Evolutionary conservation across 2,888 invertebrate genomes (phyloP).

Genomic region (Notodonta dromedarius): DNA sequence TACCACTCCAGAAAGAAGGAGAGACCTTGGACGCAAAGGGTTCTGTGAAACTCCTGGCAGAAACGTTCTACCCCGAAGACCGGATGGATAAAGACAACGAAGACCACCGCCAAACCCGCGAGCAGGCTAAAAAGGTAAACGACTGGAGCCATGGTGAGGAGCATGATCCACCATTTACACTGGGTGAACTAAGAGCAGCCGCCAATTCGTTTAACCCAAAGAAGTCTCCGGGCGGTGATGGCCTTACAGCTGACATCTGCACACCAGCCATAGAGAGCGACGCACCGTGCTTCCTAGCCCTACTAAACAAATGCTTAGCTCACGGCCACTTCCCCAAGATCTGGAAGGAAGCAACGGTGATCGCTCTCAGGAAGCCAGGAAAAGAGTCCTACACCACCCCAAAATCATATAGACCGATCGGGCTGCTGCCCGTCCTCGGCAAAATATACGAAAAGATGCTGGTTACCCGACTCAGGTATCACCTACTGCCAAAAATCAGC

Average conservation of each 20-base stretch:
- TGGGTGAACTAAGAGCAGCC: constrained; percentile 12
- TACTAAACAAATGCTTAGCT: neutral
- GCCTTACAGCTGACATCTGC: too few species aligned
- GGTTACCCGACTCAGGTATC: too few species aligned
- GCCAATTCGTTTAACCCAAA: too few species aligned
- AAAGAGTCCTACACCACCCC: constrained; percentile 17
- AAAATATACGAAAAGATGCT: too few species aligned
- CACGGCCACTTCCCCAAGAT: constrained; percentile 11
- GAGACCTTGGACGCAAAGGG: constrained; percentile 5
- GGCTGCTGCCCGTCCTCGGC: too few species aligned
- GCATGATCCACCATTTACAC: constrained; percentile 11
- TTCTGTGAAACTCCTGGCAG: neutral
- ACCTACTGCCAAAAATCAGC: too few species aligned
- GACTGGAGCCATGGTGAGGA: neutral
- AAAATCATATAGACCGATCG: too few species aligned
- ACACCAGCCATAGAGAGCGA: too few species aligned
- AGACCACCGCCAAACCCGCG: neutral
- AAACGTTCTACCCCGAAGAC: constrained; percentile 8
- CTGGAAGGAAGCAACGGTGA: constrained; percentile 18
- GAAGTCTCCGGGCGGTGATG: too few species aligned
- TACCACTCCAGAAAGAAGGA: too few species aligned
- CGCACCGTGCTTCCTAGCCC: constrained; percentile 17
- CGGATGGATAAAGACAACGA: neutral
- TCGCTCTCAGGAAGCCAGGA: constrained; percentile 29
- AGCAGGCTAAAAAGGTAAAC: neutral